Percentiles rank a stretch among this genome's conserved stretches.
phyloP scores from a whole-genome alignment of 2,113 vertebrate genomes.

The Catharus bicknelli region DNA sequence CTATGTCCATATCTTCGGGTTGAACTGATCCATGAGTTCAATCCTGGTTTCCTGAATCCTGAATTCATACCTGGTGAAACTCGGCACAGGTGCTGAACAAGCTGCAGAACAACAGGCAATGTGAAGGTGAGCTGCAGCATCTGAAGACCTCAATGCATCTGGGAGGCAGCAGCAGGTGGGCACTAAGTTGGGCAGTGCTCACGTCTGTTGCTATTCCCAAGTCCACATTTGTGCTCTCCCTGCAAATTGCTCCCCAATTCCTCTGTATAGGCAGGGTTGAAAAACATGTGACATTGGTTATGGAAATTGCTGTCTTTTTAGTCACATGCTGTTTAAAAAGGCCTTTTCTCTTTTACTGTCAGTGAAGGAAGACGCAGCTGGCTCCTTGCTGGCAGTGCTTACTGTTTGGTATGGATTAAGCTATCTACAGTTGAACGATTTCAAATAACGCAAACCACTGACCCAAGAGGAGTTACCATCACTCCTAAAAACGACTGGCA shows the following conservation, averaged over 20 bases:
- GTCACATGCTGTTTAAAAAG: not conserved
- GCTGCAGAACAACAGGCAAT: not conserved
- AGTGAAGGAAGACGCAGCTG: not conserved
- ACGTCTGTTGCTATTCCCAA: not conserved
- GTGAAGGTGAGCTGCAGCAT: not conserved
- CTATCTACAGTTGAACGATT: not conserved
- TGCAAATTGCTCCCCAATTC: not conserved
- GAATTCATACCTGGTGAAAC: not conserved
- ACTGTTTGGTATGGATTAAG: not conserved
- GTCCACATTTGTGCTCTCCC: not conserved
- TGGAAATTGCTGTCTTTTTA: not conserved
- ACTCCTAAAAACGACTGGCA: rapidly evolving
- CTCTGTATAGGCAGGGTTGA: not conserved
- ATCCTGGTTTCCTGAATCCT: too few species aligned
- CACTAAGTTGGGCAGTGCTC: not conserved
- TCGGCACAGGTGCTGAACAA: not conserved
- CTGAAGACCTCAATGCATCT: not conserved
- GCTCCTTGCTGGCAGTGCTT: not conserved
- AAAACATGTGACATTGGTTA: not conserved
- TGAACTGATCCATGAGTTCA: not conserved
- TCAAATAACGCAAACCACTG: not conserved
- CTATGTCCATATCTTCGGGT: not conserved
- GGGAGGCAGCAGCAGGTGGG: not conserved
- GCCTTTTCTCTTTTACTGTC: not conserved
- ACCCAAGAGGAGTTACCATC: not conserved